Conservation (phyloP, 2,888 invertebrate genomes). For the Carterocephalus palaemon region DNA sequence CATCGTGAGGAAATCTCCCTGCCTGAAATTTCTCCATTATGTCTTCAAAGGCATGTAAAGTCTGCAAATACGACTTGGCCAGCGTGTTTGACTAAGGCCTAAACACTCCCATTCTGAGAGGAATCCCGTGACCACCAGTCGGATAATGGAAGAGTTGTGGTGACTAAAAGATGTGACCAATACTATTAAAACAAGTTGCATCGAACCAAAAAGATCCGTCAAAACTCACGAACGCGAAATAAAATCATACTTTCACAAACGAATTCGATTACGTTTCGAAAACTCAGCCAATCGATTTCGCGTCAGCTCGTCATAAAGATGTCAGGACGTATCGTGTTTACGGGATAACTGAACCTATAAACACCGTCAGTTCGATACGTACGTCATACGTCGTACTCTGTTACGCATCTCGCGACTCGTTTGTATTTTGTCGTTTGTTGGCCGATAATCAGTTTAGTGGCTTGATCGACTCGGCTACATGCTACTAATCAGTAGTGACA, state of each 20-base stretch:
- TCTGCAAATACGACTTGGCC: too few relatives aligned
- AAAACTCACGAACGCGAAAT: background rate
- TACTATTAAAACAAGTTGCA: background rate
- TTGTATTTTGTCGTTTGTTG: constrained; percentile 1
- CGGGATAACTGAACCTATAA: constrained; percentile 13
- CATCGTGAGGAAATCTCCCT: too few relatives aligned
- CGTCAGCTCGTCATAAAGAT: constrained; percentile 20
- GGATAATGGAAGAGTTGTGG: too few relatives aligned
- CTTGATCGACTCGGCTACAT: constrained; percentile 3
- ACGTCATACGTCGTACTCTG: constrained; percentile 6
- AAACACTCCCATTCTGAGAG: too few relatives aligned
- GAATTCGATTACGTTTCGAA: constrained; percentile 12
- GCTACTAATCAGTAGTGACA: too few relatives aligned
- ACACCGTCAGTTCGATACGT: constrained; percentile 2
- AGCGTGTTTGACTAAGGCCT: too few relatives aligned
- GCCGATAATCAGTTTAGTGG: background rate
- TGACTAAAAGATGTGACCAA: too few relatives aligned
- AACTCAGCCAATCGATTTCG: constrained; percentile 4
- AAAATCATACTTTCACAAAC: constrained; percentile 5
- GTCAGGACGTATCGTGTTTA: constrained; percentile 18
- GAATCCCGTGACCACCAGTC: too few relatives aligned
- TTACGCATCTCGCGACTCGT: background rate
- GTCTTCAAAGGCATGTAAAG: too few relatives aligned
- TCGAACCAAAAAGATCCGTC: too few relatives aligned
- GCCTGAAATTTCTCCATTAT: too few relatives aligned